Percentiles rank a stretch among this genome's conserved stretches.
These are phyloP conservation scores for Heliothis subflexa DNA, from an alignment of 1,140 invertebrate genomes.

Conservation along the genomic window DNA sequence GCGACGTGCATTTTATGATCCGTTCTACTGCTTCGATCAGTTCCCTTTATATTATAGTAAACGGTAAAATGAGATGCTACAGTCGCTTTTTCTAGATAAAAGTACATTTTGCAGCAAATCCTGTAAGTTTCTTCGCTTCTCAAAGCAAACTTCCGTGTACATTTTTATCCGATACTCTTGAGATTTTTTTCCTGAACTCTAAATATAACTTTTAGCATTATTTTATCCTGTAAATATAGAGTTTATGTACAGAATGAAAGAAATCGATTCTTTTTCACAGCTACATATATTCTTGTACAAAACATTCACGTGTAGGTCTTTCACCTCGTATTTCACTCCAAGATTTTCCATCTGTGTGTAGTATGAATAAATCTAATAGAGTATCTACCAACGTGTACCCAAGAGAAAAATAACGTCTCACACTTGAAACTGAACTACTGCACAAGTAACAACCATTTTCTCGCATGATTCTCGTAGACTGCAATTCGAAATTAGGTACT, in stretches of 20 bases:
- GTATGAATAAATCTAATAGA: background rate
- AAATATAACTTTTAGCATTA: background rate
- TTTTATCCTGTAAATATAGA: background rate
- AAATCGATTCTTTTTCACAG: background rate
- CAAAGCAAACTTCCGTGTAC: constrained; percentile 19
- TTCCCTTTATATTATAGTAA: constrained; percentile 59
- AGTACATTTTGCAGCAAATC: constrained; percentile 30
- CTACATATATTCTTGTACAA: background rate
- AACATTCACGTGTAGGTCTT: no score
- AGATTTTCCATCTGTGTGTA: no score
- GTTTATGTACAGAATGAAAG: background rate
- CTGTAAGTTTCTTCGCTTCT: constrained; percentile 34
- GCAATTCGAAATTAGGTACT: constrained; percentile 5
- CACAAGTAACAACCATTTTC: background rate
- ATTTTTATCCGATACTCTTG: constrained; percentile 29
- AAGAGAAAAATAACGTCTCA: background rate
- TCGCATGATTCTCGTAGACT: background rate
- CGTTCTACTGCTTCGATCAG: constrained; percentile 75
- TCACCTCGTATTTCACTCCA: no score
- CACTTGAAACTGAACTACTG: constrained; percentile 13
- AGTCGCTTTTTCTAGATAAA: constrained; percentile 37
- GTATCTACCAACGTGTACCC: background rate
- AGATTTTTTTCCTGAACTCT: background rate
- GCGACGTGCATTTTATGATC: constrained; percentile 82
- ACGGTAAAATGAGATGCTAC: constrained; percentile 46